Base-by-base conservation (phyloP, 2,797 vertebrate genomes). In the Gymnodraco acuticeps region DNA sequence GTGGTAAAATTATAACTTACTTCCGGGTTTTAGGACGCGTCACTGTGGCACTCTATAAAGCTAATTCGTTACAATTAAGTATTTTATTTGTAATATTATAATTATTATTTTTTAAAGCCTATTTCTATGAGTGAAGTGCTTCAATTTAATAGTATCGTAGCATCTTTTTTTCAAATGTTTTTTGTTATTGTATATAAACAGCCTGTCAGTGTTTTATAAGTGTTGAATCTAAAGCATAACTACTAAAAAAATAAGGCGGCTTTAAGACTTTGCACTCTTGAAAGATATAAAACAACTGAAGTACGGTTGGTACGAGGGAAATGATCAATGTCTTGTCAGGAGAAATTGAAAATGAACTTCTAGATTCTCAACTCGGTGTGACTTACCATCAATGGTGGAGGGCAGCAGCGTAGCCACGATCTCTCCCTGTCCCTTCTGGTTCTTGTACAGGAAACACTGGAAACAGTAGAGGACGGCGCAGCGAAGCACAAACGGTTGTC, bases 401-500 rank as follows among this genome's bases (percentile, higher is more conserved):
- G 98, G 98, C 20, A 99, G 94, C 27, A 99, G 94, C 0, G 98
- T 99, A 0, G 98, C 96, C 38, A 99, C 98, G 0, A 99, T 99
- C 87, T 99, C 98, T 17, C 96, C 97, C 86, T 99, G 98, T 61
- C 98, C 98, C 84, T 98, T 99, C 68, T 98, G 96, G 88, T 99
- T 99, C 90, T 97, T 99, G 91, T 98, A 99, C 7, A 99, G 92
- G 85, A 99, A 99, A 90, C 98, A 99, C 93, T 99, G 97, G 93
- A 99, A 99, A 72, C 98, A 99, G 85, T 99, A 99, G 61, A 99
- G 97, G 54, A 99, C 98, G 0, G 98, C 98, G 56, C 98, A 99
- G 48, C 98, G 97, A 7, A 99, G 94, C 45, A 99, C 98, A 15
- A 99, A 99, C 0, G 98, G 98, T 84, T 99, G 98, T 69, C 98